Evolutionary conservation across 2,113 vertebrate genomes (phyloP).

Genomic region (Leucosticte australis): DNA sequence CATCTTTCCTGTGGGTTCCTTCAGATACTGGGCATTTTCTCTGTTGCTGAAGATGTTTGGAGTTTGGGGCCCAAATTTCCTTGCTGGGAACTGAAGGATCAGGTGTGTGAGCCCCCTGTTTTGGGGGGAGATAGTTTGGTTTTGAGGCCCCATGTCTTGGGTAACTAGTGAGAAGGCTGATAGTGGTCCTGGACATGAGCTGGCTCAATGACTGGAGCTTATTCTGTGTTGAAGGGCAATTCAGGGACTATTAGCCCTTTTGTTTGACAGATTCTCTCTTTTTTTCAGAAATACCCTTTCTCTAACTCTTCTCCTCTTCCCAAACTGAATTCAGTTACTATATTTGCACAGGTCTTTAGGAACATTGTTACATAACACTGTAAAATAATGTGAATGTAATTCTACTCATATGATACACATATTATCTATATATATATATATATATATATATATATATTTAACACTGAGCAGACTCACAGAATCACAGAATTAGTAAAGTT

Average conservation of each 20-base stretch:
- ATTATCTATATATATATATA: background rate
- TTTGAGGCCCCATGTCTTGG: background rate
- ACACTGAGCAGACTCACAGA: background rate
- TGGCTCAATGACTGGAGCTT: background rate
- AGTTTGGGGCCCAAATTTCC: background rate
- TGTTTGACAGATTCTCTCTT: background rate
- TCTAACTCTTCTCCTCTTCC: background rate
- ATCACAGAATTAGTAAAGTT: background rate
- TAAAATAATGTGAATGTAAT: background rate
- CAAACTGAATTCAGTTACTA: background rate
- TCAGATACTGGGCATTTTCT: background rate
- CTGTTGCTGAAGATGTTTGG: background rate
- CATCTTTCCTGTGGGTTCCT: background rate
- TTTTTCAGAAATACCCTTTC: background rate
- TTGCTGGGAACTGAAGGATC: background rate
- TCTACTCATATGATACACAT: background rate
- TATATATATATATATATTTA: background rate
- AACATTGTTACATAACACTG: background rate
- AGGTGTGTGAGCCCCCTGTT: background rate
- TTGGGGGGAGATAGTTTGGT: background rate
- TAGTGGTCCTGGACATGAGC: background rate
- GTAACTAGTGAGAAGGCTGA: background rate
- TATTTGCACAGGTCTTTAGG: background rate
- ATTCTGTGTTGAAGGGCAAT: background rate
- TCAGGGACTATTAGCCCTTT: background rate